Evolutionary conservation across 2,113 vertebrate genomes (phyloP), one percentile per base, ranked within the genome.

Genomic region (Chloebia gouldiae): DNA sequence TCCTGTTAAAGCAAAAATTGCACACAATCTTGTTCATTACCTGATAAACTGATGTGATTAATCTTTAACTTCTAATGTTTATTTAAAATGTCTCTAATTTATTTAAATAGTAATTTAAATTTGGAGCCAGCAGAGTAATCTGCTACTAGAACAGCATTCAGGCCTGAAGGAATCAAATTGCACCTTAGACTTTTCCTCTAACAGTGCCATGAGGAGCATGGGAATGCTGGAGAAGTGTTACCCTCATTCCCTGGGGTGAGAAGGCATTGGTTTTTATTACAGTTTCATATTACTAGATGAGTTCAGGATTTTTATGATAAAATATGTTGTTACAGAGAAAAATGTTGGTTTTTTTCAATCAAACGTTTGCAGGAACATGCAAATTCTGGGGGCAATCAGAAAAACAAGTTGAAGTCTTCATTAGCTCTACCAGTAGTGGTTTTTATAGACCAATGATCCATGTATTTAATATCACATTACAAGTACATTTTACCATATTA

Each of bases 81-180:
- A 39, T 77, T 94, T 90, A 51, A 59, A 80, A 83, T 73, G 61
- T 87, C 42, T 59, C 42, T 91, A 65, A 95, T 81, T 86, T 81
- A 84, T 86, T 95, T 89, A 86, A 90, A 78, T 75, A 85, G 47
- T 31, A 66, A 73, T 80, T 94, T 80, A 80, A 82, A 88, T 90
- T 88, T 94, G 51, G 35, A 86, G 42, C 35, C 20, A 42, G 35
- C 27, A 54, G 30, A 91, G 42, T 69, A 22, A 20, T 95, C 73
- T 3, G 8, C 76, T 93, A 25, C 90, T 85, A 79, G 63, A 69
- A 54, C 19, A 59, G 19, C 54, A 50, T 49, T 91, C 28, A 23
- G 53, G 24, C 35, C 35, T 8, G 4, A 6, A 71, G 53, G 66
- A 60, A 53, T 81, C 57, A 76, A 72, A 53, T 91, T 84, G 23